phyloP scores from a whole-genome alignment of 2,797 vertebrate genomes.

The Pseudochaenichthys georgianus region DNA sequence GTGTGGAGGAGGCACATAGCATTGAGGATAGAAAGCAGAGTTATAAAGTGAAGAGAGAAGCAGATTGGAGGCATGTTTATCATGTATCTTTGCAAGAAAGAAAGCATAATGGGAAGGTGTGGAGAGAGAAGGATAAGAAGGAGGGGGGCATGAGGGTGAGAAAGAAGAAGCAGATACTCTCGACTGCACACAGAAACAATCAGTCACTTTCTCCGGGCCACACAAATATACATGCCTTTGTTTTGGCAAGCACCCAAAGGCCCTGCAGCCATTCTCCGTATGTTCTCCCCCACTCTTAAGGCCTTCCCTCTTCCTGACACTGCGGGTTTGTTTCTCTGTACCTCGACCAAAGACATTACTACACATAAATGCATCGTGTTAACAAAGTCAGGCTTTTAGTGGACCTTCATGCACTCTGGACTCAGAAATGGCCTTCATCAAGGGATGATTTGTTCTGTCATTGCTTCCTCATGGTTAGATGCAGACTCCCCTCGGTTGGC shows the following conservation, averaged over 20 bases:
- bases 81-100: slow-evolving; percentile 45
- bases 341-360: slow-evolving; percentile 40
- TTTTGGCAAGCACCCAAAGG: slow-evolving; percentile 76
- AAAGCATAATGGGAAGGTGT: slow-evolving; percentile 50
- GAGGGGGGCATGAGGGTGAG: slow-evolving; percentile 25
- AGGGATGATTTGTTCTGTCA: slow-evolving; percentile 20
- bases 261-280: slow-evolving; percentile 65
- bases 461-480: slow-evolving; percentile 17
- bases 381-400: slow-evolving; percentile 12
- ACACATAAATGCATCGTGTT: slow-evolving; percentile 29
- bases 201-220: slow-evolving; percentile 65
- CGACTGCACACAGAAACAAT: slow-evolving; percentile 67
- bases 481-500: background rate
- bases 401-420: slow-evolving; percentile 12
- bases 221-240: slow-evolving; percentile 64
- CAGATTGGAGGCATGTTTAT: slow-evolving; percentile 44
- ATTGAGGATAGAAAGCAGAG: slow-evolving; percentile 20
- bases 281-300: slow-evolving; percentile 64
- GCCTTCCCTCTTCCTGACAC: slow-evolving; percentile 62
- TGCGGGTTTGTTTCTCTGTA: slow-evolving; percentile 39
- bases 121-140: slow-evolving; percentile 31
- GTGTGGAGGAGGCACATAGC: slow-evolving; percentile 34
- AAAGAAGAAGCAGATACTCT: slow-evolving; percentile 43
- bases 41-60: slow-evolving; percentile 44
- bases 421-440: slow-evolving; percentile 14